Evolutionary conservation across 2,797 vertebrate species (phyloP).

Genomic region (Thunnus albacares): DNA sequence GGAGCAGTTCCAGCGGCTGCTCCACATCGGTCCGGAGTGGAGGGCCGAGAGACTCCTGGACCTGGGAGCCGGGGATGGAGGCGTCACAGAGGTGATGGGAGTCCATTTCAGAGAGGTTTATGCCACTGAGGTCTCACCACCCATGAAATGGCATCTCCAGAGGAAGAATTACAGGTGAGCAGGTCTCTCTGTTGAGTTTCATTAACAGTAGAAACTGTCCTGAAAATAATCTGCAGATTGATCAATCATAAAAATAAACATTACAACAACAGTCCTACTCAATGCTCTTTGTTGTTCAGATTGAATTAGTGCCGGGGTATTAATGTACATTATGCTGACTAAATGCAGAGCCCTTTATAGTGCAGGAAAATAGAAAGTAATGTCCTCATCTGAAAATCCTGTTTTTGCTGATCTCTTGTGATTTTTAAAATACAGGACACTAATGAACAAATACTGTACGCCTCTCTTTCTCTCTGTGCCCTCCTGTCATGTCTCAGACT

Average conservation of each 20-base stretch:
- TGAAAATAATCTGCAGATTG: no score
- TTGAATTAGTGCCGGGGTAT: neutral
- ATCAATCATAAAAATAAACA: no score
- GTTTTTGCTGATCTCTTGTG: neutral
- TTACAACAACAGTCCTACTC: no score
- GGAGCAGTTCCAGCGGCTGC: slow-evolving; percentile 93
- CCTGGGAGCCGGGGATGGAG: slow-evolving; percentile 96
- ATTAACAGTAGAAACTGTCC: neutral
- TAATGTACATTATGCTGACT: neutral
- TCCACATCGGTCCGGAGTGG: slow-evolving; percentile 92
- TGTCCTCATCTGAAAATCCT: neutral
- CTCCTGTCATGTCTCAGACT: slow-evolving; percentile 59
- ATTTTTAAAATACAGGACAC: no score
- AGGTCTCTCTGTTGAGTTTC: neutral
- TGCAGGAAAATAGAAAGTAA: neutral
- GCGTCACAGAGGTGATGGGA: slow-evolving; percentile 96
- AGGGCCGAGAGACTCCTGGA: slow-evolving; percentile 92
- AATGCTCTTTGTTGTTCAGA: no score
- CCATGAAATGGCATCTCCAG: slow-evolving; percentile 99
- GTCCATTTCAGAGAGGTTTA: slow-evolving; percentile 94
- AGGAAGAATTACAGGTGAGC: slow-evolving; percentile 95
- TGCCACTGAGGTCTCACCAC: slow-evolving; percentile 94
- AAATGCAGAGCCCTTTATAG: neutral
- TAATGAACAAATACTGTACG: neutral
- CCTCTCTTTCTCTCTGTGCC: neutral